Evolutionary conservation across 2,797 vertebrate genomes (phyloP), one percentile per base, ranked within the genome.

Genomic region (Lutra lutra): DNA sequence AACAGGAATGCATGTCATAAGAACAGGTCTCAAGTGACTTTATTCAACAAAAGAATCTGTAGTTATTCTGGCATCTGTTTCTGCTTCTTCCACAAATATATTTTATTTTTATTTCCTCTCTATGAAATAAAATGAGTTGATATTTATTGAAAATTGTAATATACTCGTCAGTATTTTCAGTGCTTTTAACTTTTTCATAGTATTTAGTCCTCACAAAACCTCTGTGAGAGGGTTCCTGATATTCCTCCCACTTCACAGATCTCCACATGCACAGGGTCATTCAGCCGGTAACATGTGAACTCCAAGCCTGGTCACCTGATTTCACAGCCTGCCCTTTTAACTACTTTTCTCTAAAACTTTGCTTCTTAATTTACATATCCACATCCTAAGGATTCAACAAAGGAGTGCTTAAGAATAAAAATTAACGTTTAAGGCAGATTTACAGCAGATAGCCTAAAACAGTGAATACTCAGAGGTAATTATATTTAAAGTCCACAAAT

Each of bases 21-120:
- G 87, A 94, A 70, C n/a, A 87, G 70, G 14, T 87, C 46, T 35
- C 58, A 92, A 58, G 38, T 80, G 38, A 86, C 77, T 92, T 94
- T 82, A 56, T 51, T n/a, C 54, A 70, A 38, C 29, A 72, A 14
- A 60, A 89, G 23, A 78, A 68, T 38, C 60, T 86, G 3, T 64
- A 56, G n/a, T 78, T 91, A 77, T 25, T 70, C 43, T 54, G 40
- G 51, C 54, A 66, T 73, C n/a, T 78, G 11, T 83, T 86, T 91
- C 29, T 93, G n/a, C 23, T 70, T 3, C 77, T 62, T 94, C 51
- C 73, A 35, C 48, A 89, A 78, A 62, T 89, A 25, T 18, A 79
- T 23, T 77, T 94, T 25, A 68, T 40, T 88, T 84, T 60, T 66
- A 80, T 73, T 95, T 89, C 8, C 3, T 89, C 29, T 70, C 15